These are phyloP conservation scores for Chaetura pelagica DNA, from an alignment of 2,113 vertebrate genomes.

Conservation along the genomic window DNA sequence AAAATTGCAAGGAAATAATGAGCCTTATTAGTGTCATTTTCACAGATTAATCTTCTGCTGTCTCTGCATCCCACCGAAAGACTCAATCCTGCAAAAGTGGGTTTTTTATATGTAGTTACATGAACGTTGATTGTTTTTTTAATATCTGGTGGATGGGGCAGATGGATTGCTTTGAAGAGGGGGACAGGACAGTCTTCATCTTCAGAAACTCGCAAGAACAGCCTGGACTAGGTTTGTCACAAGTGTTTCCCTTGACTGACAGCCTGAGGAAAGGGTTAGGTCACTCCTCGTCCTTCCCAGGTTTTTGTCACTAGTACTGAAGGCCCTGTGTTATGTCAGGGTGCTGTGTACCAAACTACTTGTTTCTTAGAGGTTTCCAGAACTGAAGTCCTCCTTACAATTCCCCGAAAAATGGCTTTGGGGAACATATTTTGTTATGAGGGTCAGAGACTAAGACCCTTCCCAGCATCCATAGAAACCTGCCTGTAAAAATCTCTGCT, in stretches of 20 bases:
- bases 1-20: background rate
- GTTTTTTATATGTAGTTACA: background rate
- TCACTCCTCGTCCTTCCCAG: background rate
- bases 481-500: slow-evolving; percentile 8
- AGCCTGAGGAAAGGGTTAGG: background rate
- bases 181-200: background rate
- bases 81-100: background rate
- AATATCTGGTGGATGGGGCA: background rate
- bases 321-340: background rate
- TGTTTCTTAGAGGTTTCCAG: background rate
- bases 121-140: accelerated
- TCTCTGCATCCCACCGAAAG: background rate
- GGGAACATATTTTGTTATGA: background rate
- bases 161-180: background rate
- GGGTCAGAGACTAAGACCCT: background rate
- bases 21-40: background rate
- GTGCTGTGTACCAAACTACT: background rate
- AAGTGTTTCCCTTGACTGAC: background rate
- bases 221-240: background rate
- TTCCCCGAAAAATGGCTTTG: background rate
- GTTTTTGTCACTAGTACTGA: background rate
- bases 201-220: background rate
- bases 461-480: slow-evolving; percentile 35
- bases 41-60: background rate
- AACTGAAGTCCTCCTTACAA: background rate